Base-by-base conservation (phyloP, 2,888 invertebrate species). In the Ischnus inquisitorius region DNA sequence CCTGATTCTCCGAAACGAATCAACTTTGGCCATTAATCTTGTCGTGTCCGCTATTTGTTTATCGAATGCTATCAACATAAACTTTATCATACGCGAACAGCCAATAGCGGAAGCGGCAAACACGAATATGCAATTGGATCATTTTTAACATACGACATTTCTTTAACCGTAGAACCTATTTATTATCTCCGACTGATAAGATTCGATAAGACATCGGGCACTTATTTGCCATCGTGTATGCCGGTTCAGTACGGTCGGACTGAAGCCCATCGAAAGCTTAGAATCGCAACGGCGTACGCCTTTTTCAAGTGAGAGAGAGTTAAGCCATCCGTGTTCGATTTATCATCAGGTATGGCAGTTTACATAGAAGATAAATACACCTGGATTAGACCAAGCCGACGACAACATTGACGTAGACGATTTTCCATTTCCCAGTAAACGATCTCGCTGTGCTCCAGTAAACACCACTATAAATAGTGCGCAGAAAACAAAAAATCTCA, bases 121-220 rank as follows among this genome's bases (percentile, higher is more conserved):
- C 57, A 57, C 4, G 51, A 51, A 19, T 51, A 25, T 57, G 22
- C 25, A 57, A 57, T 57, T 25, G 4, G 51, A 16, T 57, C 4
- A 14, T 14, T 57, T 57, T 57, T 25, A 69, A 69, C 39, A 69
- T 14, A 41, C 19, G 10, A 12, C 3, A 22, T 54, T 34, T 39
- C 34, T 34, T 69, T 22, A 12, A 69, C 12, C 16, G 28, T 6
- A 62, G 14, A 34, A n/a, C n/a, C 22, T 48, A 14, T 14, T 46
- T 48, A 14, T 14, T 46, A 19, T 8, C 16, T 16, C 12, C n/a
- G 39, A 64, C 25, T 43, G 64, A 75, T 51, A 75, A 75, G 48
- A 48, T 19, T 39, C 34, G 62, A 64, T 74, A 74, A 64, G 62
- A 34, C 16, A 22, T 12, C 25, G 43, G 10, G 62, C 34, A 14